Evolutionary conservation across 2,888 invertebrate genomes (phyloP).

Genomic region (Aethes cnicana): DNA sequence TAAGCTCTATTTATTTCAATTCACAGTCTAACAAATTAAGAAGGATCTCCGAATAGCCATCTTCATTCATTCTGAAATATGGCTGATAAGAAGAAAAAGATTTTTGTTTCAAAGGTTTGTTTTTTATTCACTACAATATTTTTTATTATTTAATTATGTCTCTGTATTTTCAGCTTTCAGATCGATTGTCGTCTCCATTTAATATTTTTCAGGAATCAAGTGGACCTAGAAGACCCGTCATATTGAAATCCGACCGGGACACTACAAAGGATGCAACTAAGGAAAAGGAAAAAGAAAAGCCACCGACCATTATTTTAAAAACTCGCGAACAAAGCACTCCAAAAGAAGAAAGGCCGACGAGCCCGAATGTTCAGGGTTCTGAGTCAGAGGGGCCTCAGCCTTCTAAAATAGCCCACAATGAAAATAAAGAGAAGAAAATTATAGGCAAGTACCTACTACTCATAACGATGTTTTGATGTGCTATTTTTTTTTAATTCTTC

Average conservation of each 20-base stretch:
- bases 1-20: too few species aligned
- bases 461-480: too few species aligned
- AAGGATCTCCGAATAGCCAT: not conserved
- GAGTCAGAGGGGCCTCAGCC: slow-evolving; percentile 62
- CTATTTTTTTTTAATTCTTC: too few species aligned
- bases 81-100: slow-evolving; percentile 79
- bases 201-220: slow-evolving; percentile 61
- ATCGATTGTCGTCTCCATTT: too few species aligned
- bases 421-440: slow-evolving; percentile 72
- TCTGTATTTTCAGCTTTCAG: not conserved
- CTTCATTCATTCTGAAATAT: slow-evolving; percentile 38
- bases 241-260: slow-evolving; percentile 77
- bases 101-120: slow-evolving; percentile 59
- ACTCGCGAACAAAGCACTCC: slow-evolving; percentile 82
- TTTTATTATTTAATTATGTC: too few species aligned
- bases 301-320: slow-evolving; percentile 87
- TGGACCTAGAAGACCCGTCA: slow-evolving; percentile 64
- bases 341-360: slow-evolving; percentile 82
- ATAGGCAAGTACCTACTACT: slow-evolving; percentile 42
- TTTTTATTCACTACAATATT: not conserved
- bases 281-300: slow-evolving; percentile 77
- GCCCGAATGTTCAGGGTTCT: slow-evolving; percentile 79
- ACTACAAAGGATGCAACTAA: slow-evolving; percentile 57
- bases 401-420: slow-evolving; percentile 76
- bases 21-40: not conserved